A percentile compares a stretch with the other conserved stretches of the same genome.
These are phyloP conservation scores for Neosilurus mollespiculum DNA, from an alignment of 2,797 vertebrate genomes.

Conservation along the genomic window DNA sequence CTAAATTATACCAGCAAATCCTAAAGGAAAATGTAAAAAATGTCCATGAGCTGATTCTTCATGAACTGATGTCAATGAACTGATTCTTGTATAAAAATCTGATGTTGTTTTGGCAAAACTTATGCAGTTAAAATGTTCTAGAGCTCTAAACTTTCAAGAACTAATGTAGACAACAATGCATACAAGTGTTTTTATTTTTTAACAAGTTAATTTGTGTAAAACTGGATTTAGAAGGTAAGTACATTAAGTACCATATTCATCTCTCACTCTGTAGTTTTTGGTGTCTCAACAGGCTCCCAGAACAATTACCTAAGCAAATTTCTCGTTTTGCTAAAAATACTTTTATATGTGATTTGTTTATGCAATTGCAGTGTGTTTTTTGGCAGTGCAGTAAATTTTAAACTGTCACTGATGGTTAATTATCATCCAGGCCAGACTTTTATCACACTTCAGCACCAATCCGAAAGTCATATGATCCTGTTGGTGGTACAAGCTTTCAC, in stretches of 20 bases:
- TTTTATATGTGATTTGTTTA: neutral
- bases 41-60: too few relatives aligned
- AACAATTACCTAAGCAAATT: neutral
- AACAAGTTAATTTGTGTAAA: neutral
- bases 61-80: too few relatives aligned
- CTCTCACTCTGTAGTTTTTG: neutral
- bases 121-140: too few relatives aligned
- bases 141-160: too few relatives aligned
- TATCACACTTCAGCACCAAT: conserved; percentile 27
- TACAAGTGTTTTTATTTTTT: too few relatives aligned
- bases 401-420: conserved; percentile 19
- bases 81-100: too few relatives aligned
- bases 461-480: conserved; percentile 34
- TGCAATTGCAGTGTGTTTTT: neutral
- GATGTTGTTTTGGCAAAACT: too few relatives aligned
- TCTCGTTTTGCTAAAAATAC: neutral
- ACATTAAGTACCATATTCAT: neutral
- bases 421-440: conserved; percentile 19
- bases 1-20: too few relatives aligned
- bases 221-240: neutral
- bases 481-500: neutral
- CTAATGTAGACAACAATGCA: too few relatives aligned
- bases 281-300: neutral
- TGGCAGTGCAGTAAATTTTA: neutral
- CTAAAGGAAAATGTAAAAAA: too few relatives aligned